These are phyloP conservation scores for Gouania willdenowi DNA, from an alignment of 2,797 vertebrate genomes.

Conservation along the genomic window DNA sequence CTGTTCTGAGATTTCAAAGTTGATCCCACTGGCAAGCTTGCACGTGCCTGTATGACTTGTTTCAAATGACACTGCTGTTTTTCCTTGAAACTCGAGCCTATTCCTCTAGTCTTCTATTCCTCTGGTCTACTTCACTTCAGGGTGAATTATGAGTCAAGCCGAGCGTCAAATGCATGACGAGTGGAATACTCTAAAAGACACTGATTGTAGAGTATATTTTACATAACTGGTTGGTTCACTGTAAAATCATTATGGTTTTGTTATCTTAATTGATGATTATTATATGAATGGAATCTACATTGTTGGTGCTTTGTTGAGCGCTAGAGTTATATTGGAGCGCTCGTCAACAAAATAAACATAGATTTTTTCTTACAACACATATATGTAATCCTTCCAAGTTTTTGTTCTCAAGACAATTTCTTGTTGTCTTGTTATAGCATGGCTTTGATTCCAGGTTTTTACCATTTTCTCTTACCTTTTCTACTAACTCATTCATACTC, in stretches of 20 bases:
- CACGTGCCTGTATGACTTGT: constrained; percentile 7
- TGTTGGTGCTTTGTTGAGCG: constrained; percentile 49
- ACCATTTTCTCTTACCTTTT: too few species aligned
- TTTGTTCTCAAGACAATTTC: too few species aligned
- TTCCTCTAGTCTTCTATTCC: constrained; percentile 27
- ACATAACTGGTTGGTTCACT: too few species aligned
- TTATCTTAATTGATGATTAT: constrained; percentile 47
- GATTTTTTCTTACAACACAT: too few species aligned
- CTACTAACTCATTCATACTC: too few species aligned
- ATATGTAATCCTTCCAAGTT: too few species aligned
- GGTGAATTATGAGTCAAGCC: constrained; percentile 13
- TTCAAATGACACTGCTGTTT: constrained; percentile 18
- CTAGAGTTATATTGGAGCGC: constrained; percentile 39
- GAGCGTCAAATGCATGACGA: constrained; percentile 5
- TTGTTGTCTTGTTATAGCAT: too few species aligned
- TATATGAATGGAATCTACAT: constrained; percentile 52
- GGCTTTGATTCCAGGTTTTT: too few species aligned
- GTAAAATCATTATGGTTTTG: constrained; percentile 31
- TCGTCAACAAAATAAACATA: too few species aligned
- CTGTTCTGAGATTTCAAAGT: constrained; percentile 13
- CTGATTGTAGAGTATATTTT: background rate
- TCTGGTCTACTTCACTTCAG: constrained; percentile 3
- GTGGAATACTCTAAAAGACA: constrained; percentile 16
- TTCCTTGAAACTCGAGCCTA: constrained; percentile 9
- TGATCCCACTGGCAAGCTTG: constrained; percentile 28